Percentiles rank a stretch among this genome's conserved stretches.
Conservation (phyloP, 2,113 vertebrate genomes). For the Lichenostomus cassidix region DNA sequence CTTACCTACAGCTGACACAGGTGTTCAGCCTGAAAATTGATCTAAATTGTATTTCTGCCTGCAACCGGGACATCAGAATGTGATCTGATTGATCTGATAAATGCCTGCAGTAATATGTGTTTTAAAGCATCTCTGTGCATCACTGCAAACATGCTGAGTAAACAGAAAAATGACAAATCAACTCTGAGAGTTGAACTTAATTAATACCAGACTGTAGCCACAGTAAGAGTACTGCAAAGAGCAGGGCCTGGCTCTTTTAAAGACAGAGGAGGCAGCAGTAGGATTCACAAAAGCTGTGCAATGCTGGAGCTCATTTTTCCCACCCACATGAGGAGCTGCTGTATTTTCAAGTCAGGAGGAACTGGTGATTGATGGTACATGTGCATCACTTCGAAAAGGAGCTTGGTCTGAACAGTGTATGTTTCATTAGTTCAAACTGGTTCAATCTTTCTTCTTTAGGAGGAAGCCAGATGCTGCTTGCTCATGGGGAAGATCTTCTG, state of each 20-base stretch:
- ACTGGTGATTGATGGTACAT: background rate
- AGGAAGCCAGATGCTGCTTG: background rate
- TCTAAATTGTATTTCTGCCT: background rate
- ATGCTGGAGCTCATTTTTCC: background rate
- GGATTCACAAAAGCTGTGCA: background rate
- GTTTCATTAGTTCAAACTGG: background rate
- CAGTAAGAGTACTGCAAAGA: background rate
- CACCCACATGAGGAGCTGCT: background rate
- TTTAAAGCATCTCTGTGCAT: background rate
- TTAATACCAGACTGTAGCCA: background rate
- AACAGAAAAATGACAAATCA: background rate
- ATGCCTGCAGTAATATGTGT: background rate
- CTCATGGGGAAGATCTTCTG: background rate
- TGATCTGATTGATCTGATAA: background rate
- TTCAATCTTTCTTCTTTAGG: background rate
- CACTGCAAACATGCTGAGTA: background rate
- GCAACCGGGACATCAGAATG: background rate
- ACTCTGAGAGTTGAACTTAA: background rate
- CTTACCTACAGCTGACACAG: background rate
- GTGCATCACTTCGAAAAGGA: background rate
- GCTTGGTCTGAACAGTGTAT: background rate
- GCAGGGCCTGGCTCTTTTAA: background rate
- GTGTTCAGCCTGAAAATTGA: background rate
- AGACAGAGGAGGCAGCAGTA: background rate
- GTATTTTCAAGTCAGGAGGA: constrained; percentile 10